Percentiles rank a stretch among this genome's conserved stretches.
These are phyloP conservation scores for Tetragonula carbonaria DNA, from an alignment of 2,888 invertebrate genomes.

Conservation along the genomic window DNA sequence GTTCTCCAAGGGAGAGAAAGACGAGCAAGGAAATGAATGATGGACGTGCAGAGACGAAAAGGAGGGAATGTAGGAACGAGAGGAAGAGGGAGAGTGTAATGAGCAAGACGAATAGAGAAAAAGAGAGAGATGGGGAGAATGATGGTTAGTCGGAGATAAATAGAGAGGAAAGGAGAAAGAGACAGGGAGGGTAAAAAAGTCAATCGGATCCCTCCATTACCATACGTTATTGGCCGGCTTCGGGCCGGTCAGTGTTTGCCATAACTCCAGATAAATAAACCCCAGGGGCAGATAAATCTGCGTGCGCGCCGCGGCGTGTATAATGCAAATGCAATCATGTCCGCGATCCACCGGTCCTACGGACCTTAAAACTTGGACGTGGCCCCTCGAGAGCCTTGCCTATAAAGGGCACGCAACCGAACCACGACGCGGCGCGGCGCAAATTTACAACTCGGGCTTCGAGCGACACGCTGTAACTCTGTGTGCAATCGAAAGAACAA, in stretches of 20 bases:
- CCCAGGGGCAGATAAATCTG: constrained; percentile 81
- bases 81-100: constrained; percentile 26
- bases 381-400: constrained; percentile 69
- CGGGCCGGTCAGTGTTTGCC: constrained; percentile 80
- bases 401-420: constrained; percentile 72
- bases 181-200: constrained; percentile 71
- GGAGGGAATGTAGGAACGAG: constrained; percentile 4
- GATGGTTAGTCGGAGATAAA: constrained; percentile 35
- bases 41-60: constrained; percentile 26
- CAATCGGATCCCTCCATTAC: constrained; percentile 81
- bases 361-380: constrained; percentile 74
- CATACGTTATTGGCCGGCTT: constrained; percentile 81
- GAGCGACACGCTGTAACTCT: constrained; percentile 63
- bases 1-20: not conserved
- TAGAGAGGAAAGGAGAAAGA: constrained; percentile 44
- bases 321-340: constrained; percentile 84
- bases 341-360: constrained; percentile 72
- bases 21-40: constrained; percentile 50
- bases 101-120: constrained; percentile 13
- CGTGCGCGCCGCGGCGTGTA: constrained; percentile 79
- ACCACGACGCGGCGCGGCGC: constrained; percentile 49
- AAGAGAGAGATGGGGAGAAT: constrained; percentile 11
- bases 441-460: constrained; percentile 68
- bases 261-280: constrained; percentile 83
- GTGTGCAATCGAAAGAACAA: constrained; percentile 37